Percentiles rank a stretch among this genome's conserved stretches.
Conservation (phyloP, 2,888 invertebrate genomes). For the Platycheirus albimanus region DNA sequence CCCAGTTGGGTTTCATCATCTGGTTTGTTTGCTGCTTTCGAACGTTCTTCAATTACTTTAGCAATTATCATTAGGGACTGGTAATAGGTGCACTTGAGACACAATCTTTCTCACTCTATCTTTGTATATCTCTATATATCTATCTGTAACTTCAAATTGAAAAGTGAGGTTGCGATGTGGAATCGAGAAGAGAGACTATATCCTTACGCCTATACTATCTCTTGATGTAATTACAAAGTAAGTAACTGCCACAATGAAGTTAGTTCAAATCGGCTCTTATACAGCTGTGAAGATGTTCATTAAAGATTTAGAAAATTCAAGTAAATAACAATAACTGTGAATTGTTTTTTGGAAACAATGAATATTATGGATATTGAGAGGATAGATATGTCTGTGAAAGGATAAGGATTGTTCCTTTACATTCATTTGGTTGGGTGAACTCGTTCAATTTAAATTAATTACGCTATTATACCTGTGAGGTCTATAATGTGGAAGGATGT, state of each 20-base stretch:
- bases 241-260: constrained; percentile 55
- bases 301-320: constrained; percentile 39
- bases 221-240: constrained; percentile 61
- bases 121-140: too few species aligned
- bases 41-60: constrained; percentile 64
- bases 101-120: constrained; percentile 7
- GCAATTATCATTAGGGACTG: constrained; percentile 59
- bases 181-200: background rate
- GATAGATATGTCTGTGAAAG: background rate
- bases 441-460: constrained; percentile 41
- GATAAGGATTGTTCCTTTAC: constrained; percentile 5
- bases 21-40: constrained; percentile 46
- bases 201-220: constrained; percentile 17
- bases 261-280: constrained; percentile 32
- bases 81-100: constrained; percentile 67
- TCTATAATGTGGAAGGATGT: background rate
- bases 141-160: constrained; percentile 8
- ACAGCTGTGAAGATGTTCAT: constrained; percentile 39
- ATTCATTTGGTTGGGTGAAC: constrained; percentile 7
- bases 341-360: constrained; percentile 48
- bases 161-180: constrained; percentile 2
- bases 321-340: constrained; percentile 59
- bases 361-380: constrained; percentile 25
- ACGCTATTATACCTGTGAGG: background rate
- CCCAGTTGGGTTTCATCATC: constrained; percentile 64